Evolutionary conservation across 2,888 invertebrate genomes (phyloP).

Genomic region (Zelleria hepariella): DNA sequence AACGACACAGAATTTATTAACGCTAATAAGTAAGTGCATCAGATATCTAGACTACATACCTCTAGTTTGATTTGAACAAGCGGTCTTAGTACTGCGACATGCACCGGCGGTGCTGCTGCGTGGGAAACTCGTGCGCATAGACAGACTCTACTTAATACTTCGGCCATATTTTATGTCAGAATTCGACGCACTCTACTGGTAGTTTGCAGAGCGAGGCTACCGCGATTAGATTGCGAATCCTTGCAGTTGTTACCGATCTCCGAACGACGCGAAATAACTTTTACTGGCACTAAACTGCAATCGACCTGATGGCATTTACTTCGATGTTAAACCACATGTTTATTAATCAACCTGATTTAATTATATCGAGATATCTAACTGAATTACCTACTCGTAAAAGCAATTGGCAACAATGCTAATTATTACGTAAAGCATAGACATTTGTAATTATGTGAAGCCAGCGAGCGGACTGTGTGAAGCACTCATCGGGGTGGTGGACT

Average conservation of each 20-base stretch:
- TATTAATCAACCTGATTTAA: conserved; percentile 1
- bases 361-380: background rate
- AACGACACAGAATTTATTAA: background rate
- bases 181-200: conserved; percentile 44
- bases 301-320: conserved; percentile 20
- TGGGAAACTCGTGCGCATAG: conserved; percentile 47
- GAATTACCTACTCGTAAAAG: background rate
- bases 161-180: conserved; percentile 52
- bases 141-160: conserved; percentile 29
- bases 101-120: conserved; percentile 22
- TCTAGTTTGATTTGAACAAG: background rate
- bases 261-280: conserved; percentile 5
- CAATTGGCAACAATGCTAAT: conserved; percentile 1
- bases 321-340: conserved; percentile 1
- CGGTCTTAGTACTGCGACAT: conserved; percentile 2
- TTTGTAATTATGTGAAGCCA: background rate
- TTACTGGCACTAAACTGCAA: conserved; percentile 24
- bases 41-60: conserved; percentile 6
- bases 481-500: background rate
- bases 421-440: background rate
- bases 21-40: background rate
- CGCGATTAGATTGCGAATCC: conserved; percentile 61
- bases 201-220: conserved; percentile 25
- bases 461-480: too few species aligned
- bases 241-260: conserved; percentile 22